phyloP scores from a whole-genome alignment of 2,888 invertebrate species.

The Diadegma fenestrale region DNA sequence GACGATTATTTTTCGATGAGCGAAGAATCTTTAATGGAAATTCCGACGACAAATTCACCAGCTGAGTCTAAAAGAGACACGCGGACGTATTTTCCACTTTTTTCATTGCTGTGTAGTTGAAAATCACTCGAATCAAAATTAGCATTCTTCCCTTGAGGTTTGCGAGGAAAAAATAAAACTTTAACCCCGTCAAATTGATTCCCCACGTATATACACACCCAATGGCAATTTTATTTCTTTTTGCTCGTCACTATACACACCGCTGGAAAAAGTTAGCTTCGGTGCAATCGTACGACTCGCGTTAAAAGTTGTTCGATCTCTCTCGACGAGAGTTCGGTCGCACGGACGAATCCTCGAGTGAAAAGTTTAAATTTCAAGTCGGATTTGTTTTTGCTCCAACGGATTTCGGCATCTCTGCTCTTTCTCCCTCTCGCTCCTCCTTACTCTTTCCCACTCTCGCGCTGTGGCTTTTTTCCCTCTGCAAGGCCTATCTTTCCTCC shows the following conservation, averaged over 20 bases:
- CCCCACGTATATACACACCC: conserved; percentile 66
- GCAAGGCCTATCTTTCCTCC: conserved; percentile 33
- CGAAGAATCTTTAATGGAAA: neutral
- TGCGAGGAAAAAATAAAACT: conserved; percentile 58
- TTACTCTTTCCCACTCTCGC: neutral
- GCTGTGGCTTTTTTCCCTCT: neutral
- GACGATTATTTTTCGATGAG: neutral
- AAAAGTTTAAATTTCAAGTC: conserved; percentile 80
- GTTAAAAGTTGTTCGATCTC: conserved; percentile 67
- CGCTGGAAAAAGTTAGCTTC: conserved; percentile 16
- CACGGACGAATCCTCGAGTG: conserved; percentile 69
- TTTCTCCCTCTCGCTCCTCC: neutral
- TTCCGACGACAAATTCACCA: neutral
- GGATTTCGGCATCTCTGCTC: conserved; percentile 29
- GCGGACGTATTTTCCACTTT: neutral
- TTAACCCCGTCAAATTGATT: conserved; percentile 76
- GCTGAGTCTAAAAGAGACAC: conserved; percentile 1
- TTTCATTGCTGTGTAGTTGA: neutral
- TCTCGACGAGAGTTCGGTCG: conserved; percentile 63
- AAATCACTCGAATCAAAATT: conserved; percentile 38
- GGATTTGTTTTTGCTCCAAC: conserved; percentile 77
- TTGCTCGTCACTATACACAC: conserved; percentile 50
- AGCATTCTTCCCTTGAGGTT: neutral
- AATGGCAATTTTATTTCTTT: conserved; percentile 47
- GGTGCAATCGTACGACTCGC: conserved; percentile 36